A percentile compares a stretch with the other conserved stretches of the same genome.
Conservation (phyloP, 2,888 invertebrate species). For the Catocala nupta region DNA sequence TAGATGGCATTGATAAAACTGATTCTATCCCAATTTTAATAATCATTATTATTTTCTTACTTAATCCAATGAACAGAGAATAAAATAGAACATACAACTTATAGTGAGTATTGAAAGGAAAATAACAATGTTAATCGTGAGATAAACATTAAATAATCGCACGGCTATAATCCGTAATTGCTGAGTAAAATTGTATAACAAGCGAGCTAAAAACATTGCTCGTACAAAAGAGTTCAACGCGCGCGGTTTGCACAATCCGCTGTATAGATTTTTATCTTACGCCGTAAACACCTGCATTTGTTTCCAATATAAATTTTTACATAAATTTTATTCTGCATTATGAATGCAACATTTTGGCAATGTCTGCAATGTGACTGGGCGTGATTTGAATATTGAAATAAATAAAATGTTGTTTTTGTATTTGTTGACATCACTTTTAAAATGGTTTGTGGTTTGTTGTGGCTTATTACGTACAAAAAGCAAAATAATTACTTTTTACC, state of each 20-base stretch:
- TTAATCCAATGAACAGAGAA: not conserved
- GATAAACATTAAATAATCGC: slow-evolving; percentile 42
- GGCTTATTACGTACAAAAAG: too few species aligned
- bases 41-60: not conserved
- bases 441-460: not conserved
- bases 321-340: slow-evolving; percentile 10
- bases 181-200: slow-evolving; percentile 32
- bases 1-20: too few species aligned
- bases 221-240: slow-evolving; percentile 72
- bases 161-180: slow-evolving; percentile 35
- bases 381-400: slow-evolving; percentile 13
- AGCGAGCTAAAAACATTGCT: slow-evolving; percentile 19
- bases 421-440: slow-evolving; percentile 4
- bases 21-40: too few species aligned
- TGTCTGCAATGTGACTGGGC: slow-evolving; percentile 14
- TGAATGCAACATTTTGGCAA: slow-evolving; percentile 3
- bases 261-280: slow-evolving; percentile 22
- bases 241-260: slow-evolving; percentile 42
- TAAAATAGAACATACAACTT: not conserved
- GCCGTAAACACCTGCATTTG: slow-evolving; percentile 27
- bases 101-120: slow-evolving; percentile 14
- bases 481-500: too few species aligned
- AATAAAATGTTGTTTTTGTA: not conserved
- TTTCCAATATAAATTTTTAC: slow-evolving; percentile 8
- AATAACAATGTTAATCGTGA: slow-evolving; percentile 28